Conservation (phyloP, 2,113 vertebrate species). For the Pteronura brasiliensis region DNA sequence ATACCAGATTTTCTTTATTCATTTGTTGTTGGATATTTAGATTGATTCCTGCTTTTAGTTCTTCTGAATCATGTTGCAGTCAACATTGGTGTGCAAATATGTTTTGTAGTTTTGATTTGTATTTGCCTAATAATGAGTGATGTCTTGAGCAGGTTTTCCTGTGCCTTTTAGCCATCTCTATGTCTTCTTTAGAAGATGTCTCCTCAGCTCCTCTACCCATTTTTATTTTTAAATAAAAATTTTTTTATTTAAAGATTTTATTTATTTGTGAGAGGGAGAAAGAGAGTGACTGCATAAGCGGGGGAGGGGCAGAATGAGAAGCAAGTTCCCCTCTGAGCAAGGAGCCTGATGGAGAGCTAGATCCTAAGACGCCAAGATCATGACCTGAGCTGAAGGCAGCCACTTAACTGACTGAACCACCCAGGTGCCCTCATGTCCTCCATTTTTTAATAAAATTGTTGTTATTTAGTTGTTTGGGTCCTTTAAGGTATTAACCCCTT, state of each 20-base stretch:
- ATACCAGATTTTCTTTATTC: background rate
- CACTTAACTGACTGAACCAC: background rate
- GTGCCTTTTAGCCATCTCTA: background rate
- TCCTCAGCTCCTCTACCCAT: background rate
- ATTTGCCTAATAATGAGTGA: background rate
- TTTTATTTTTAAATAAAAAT: background rate
- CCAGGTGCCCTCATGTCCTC: background rate
- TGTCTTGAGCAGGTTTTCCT: background rate
- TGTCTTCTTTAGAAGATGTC: background rate
- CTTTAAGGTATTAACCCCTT: background rate
- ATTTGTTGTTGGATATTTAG: background rate
- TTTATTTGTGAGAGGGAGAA: background rate
- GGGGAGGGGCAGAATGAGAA: background rate
- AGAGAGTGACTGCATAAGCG: background rate
- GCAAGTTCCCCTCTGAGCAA: background rate
- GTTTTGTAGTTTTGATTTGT: background rate
- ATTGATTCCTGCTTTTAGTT: background rate
- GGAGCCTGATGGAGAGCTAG: background rate
- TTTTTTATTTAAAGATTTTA: background rate
- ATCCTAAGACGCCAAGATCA: background rate
- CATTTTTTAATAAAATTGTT: background rate
- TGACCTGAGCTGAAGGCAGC: background rate
- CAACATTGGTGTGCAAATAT: background rate
- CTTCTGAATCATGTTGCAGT: background rate
- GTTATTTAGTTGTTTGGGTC: background rate